phyloP scores from a whole-genome alignment of 2,797 vertebrate species.

The Adrianichthys oophorus region DNA sequence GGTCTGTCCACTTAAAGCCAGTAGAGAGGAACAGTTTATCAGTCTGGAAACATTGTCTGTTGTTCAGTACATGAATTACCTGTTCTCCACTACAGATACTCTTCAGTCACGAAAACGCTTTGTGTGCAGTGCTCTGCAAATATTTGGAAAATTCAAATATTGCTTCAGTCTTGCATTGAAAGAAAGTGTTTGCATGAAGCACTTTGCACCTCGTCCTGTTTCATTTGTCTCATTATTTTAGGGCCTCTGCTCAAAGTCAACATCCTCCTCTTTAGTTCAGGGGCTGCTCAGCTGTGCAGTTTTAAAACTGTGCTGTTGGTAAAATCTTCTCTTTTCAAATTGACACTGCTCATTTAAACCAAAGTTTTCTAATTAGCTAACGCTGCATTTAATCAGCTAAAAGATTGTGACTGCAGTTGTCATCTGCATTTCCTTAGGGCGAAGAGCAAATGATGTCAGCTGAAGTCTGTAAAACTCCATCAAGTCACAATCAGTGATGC shows the following conservation, averaged over 20 bases:
- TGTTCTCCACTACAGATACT: too few relatives aligned
- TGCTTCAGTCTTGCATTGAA: constrained; percentile 35
- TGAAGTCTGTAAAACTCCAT: too few relatives aligned
- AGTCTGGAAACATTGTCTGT: too few relatives aligned
- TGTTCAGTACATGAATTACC: too few relatives aligned
- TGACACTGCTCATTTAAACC: neutral
- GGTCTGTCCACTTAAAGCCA: neutral
- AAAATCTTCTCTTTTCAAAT: constrained; percentile 4
- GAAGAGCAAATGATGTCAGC: too few relatives aligned
- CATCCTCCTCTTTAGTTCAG: constrained; percentile 15
- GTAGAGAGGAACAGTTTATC: too few relatives aligned
- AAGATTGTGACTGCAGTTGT: too few relatives aligned
- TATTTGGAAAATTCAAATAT: constrained; percentile 52
- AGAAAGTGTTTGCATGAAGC: constrained; percentile 40
- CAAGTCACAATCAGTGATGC: too few relatives aligned
- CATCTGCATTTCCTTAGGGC: too few relatives aligned
- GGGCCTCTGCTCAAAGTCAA: constrained; percentile 32
- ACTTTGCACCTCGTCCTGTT: constrained; percentile 3
- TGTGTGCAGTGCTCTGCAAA: constrained; percentile 6
- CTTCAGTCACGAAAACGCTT: neutral
- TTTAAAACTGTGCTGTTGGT: constrained; percentile 19
- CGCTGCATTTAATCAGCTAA: too few relatives aligned
- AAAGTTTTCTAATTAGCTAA: neutral
- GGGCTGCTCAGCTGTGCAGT: constrained; percentile 29
- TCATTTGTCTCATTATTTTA: constrained; percentile 10